phyloP scores from a whole-genome alignment of 2,113 vertebrate genomes.

The Orcinus orca region DNA sequence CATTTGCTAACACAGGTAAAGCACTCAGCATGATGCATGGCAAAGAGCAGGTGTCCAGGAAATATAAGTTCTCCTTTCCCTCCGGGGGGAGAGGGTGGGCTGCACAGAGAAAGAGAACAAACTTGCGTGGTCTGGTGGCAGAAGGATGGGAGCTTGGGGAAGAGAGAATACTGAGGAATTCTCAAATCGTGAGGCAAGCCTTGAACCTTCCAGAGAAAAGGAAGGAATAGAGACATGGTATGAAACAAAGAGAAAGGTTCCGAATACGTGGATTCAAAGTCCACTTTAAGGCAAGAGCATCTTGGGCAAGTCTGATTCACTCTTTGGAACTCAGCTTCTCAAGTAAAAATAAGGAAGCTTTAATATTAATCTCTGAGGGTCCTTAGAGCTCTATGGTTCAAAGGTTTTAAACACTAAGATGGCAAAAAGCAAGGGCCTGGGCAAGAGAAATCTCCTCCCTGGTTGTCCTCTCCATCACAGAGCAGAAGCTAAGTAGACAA shows the following conservation, averaged over 20 bases:
- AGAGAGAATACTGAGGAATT: neutral
- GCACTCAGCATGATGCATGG: accelerated
- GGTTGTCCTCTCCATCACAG: no score
- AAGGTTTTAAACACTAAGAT: neutral
- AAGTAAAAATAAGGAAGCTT: neutral
- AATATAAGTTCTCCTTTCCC: neutral
- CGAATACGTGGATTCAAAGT: accelerated
- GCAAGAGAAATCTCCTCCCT: neutral
- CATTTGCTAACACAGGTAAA: neutral
- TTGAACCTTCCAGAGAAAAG: neutral
- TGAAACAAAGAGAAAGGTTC: neutral
- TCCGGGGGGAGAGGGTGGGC: neutral
- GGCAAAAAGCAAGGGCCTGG: neutral
- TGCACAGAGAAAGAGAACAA: neutral
- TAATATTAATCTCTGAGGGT: no score
- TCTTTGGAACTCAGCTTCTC: neutral
- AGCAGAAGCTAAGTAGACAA: neutral
- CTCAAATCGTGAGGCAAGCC: neutral
- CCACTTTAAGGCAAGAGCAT: neutral
- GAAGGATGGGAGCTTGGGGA: neutral
- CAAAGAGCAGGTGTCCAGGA: neutral
- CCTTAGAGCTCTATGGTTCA: neutral
- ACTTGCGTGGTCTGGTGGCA: no score
- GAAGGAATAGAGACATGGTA: neutral
- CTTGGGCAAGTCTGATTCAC: neutral